Evolutionary conservation across 35 echinoderm and acorn worm species (phyloP).

Genomic region (Strongylocentrotus purpuratus): DNA sequence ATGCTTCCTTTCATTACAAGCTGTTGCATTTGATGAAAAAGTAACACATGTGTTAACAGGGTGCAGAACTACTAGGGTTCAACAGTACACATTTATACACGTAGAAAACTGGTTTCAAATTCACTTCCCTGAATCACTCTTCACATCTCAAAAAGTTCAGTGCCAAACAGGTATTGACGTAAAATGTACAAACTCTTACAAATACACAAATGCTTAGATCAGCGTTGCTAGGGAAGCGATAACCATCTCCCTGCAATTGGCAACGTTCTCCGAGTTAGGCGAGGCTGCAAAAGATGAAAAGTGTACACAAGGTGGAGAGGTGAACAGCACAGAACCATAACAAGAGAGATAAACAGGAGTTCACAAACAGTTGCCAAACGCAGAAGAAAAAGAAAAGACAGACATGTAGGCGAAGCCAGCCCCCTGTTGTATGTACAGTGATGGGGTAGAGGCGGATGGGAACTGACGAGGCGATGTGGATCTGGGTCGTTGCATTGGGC

Average conservation of each 20-base stretch:
- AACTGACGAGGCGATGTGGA: conserved; percentile 13
- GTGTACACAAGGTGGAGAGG: background rate
- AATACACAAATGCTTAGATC: background rate
- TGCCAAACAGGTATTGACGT: background rate
- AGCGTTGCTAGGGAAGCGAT: background rate
- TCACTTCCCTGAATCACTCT: background rate
- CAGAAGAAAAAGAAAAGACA: background rate
- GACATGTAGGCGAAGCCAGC: background rate
- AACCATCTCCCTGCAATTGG: background rate
- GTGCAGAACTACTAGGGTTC: background rate
- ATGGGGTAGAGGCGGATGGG: conserved; percentile 30
- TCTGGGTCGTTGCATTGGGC: background rate
- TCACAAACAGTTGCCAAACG: background rate
- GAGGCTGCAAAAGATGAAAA: background rate
- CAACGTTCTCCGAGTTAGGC: background rate
- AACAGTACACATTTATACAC: background rate
- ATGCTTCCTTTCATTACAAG: background rate
- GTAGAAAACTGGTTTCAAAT: too few species aligned
- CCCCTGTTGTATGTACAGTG: conserved; percentile 47
- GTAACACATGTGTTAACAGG: background rate
- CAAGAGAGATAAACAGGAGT: conserved; percentile 8
- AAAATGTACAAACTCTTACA: background rate
- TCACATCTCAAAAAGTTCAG: background rate
- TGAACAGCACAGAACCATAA: background rate
- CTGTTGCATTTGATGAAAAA: background rate